These are phyloP conservation scores for Tursiops truncatus DNA, from an alignment of 2,113 vertebrate species.

Conservation along the genomic window DNA sequence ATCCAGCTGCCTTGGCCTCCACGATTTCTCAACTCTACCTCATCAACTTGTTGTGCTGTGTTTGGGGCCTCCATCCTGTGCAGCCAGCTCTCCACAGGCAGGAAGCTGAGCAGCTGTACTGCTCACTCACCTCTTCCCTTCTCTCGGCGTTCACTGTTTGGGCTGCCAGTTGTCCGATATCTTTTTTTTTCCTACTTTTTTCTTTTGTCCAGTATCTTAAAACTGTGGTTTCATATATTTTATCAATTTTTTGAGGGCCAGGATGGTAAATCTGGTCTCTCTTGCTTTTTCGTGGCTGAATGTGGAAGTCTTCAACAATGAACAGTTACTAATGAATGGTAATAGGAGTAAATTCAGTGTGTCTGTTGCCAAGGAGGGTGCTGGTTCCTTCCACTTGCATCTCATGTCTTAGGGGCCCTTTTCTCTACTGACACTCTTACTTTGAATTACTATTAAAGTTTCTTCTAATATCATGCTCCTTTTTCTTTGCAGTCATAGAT, in stretches of 20 bases:
- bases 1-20: background rate
- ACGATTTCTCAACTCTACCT: background rate
- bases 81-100: background rate
- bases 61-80: background rate
- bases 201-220: background rate
- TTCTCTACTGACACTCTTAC: background rate
- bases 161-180: background rate
- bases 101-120: background rate
- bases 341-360: background rate
- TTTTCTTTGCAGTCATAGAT: background rate
- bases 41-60: background rate
- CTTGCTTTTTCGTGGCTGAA: background rate
- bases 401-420: background rate
- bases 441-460: constrained; percentile 5
- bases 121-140: background rate
- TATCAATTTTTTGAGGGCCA: background rate
- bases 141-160: background rate
- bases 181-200: too few species aligned
- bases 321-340: too few species aligned
- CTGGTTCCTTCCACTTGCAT: background rate
- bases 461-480: background rate
- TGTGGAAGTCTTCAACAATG: background rate
- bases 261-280: background rate
- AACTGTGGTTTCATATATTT: background rate
- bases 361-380: background rate